Percentiles rank a stretch among this genome's conserved stretches.
Conservation (phyloP, 2,888 invertebrate species). For the Pherbina coryleti region DNA sequence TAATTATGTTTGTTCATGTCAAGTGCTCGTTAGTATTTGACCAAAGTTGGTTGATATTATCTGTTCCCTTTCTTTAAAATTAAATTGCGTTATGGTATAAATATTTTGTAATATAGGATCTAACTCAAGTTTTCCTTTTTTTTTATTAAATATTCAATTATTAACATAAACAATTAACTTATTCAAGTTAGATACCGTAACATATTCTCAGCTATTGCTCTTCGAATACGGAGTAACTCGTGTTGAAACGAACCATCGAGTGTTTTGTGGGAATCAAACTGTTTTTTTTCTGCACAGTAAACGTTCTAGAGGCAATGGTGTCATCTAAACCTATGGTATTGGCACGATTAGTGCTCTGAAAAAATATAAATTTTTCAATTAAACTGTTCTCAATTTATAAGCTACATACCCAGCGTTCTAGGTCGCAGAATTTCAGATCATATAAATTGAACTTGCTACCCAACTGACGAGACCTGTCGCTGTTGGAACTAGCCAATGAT, state of each 20-base stretch:
- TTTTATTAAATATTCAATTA: too few relatives aligned
- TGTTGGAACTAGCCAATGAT: background rate
- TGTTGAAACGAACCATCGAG: conserved; percentile 15
- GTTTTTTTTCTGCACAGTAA: background rate
- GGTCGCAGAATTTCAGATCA: conserved; percentile 25
- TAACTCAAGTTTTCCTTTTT: too few relatives aligned
- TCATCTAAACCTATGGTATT: conserved; percentile 60
- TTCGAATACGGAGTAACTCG: background rate
- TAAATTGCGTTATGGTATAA: too few relatives aligned
- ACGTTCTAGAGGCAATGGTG: conserved; percentile 42
- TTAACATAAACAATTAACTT: too few relatives aligned
- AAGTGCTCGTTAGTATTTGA: too few relatives aligned
- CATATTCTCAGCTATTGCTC: background rate
- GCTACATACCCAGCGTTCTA: conserved; percentile 28
- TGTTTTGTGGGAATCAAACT: conserved; percentile 5
- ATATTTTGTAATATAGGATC: too few relatives aligned
- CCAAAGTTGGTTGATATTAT: too few relatives aligned
- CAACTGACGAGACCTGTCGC: background rate
- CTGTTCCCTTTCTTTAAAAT: too few relatives aligned
- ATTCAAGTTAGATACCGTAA: too few relatives aligned
- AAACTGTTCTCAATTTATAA: background rate
- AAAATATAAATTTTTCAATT: background rate
- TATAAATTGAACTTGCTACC: background rate
- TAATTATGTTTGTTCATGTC: too few relatives aligned
- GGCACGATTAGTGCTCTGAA: conserved; percentile 62